phyloP scores from a whole-genome alignment of 2,113 vertebrate species.

The Syngnathus typhle region DNA sequence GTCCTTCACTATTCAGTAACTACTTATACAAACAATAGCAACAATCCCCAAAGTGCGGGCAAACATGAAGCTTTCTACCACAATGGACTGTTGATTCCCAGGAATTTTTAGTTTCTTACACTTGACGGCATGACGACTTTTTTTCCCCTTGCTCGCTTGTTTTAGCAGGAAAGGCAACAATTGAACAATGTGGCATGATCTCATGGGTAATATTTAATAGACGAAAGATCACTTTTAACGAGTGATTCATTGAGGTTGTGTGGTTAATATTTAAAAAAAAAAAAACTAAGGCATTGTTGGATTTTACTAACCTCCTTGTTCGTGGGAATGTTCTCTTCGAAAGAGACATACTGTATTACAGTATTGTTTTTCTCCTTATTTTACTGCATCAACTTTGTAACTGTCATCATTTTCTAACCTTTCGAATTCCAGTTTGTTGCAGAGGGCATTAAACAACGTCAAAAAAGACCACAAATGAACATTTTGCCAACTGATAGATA shows the following conservation, averaged over 20 bases:
- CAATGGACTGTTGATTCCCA: conserved; percentile 20
- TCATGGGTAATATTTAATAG: neutral
- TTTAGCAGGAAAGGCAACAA: conserved; percentile 2
- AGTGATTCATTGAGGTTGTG: neutral
- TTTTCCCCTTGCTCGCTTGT: conserved; percentile 8
- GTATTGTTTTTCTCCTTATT: neutral
- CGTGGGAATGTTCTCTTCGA: neutral
- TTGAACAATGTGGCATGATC: neutral
- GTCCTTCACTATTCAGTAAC: conserved; percentile 58
- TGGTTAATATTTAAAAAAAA: neutral
- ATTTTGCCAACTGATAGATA: neutral
- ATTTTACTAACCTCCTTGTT: neutral
- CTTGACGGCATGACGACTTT: neutral
- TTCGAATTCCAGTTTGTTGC: neutral
- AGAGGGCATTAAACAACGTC: neutral
- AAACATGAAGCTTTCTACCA: neutral
- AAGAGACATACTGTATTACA: neutral
- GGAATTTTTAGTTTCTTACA: neutral
- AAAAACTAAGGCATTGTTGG: neutral
- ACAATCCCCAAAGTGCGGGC: neutral
- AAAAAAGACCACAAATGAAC: neutral
- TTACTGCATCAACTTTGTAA: neutral
- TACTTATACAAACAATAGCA: conserved; percentile 58
- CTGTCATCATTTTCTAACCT: neutral
- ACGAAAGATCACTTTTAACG: neutral